Percentiles rank a stretch among this genome's conserved stretches.
These are phyloP conservation scores for Chymomyza procnemis DNA, from an alignment of 2,888 invertebrate species.

Conservation along the genomic window DNA sequence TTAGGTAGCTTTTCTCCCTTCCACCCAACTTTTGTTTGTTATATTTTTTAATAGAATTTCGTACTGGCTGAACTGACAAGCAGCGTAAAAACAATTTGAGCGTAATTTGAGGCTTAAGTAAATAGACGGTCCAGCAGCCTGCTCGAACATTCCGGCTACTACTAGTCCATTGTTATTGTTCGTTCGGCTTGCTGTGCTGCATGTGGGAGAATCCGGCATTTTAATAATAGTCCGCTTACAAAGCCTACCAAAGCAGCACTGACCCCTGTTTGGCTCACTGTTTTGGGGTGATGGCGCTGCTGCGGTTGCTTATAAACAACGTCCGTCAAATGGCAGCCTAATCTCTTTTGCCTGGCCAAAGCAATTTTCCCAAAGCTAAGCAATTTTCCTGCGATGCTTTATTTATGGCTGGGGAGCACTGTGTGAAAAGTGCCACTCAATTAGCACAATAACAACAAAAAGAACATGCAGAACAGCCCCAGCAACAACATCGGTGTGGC, in stretches of 20 bases:
- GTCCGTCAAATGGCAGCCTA: slow-evolving; percentile 56
- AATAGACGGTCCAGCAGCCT: slow-evolving; percentile 40
- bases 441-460: slow-evolving; percentile 22
- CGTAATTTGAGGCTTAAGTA: slow-evolving; percentile 66
- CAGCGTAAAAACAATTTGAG: slow-evolving; percentile 65
- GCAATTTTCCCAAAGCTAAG: slow-evolving; percentile 38
- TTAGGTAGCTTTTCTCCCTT: slow-evolving; percentile 16
- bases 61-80: slow-evolving; percentile 30
- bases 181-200: slow-evolving; percentile 32
- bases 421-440: slow-evolving; percentile 1
- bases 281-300: neutral
- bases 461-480: neutral
- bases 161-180: neutral
- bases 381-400: slow-evolving; percentile 22
- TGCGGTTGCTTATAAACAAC: neutral
- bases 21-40: slow-evolving; percentile 25
- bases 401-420: neutral
- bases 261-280: neutral
- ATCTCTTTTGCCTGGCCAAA: slow-evolving; percentile 44
- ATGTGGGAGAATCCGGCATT: slow-evolving; percentile 62
- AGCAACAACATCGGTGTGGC: neutral
- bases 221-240: slow-evolving; percentile 54
- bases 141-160: neutral
- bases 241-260: slow-evolving; percentile 5
- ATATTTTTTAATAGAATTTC: slow-evolving; percentile 40